Evolutionary conservation across 2,888 invertebrate species (phyloP).

Genomic region (Ochropleura leucogaster): DNA sequence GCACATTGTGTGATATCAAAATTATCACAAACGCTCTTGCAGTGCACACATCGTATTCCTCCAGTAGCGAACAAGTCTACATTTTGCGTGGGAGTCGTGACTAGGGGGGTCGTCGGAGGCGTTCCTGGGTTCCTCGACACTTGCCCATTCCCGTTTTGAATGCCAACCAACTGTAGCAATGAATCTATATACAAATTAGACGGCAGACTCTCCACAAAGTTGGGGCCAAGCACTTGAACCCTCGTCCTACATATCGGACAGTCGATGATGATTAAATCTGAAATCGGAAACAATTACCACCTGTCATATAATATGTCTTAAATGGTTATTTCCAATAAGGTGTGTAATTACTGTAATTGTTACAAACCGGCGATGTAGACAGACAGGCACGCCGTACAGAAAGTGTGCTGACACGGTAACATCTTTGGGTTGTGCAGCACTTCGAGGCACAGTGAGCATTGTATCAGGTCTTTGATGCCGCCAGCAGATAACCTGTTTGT

Average conservation of each 20-base stretch:
- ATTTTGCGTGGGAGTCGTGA: slow-evolving; percentile 68
- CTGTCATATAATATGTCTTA: slow-evolving; percentile 9
- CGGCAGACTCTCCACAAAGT: slow-evolving; percentile 91
- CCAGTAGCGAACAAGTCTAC: slow-evolving; percentile 82
- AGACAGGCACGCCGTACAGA: slow-evolving; percentile 91
- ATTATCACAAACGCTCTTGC: slow-evolving; percentile 81
- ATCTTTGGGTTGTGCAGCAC: slow-evolving; percentile 90
- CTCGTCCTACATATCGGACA: slow-evolving; percentile 92
- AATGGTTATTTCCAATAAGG: slow-evolving; percentile 30
- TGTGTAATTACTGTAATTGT: slow-evolving; percentile 30
- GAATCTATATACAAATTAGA: slow-evolving; percentile 93
- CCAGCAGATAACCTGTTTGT: slow-evolving; percentile 79
- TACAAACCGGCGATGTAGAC: slow-evolving; percentile 82
- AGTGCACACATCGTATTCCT: slow-evolving; percentile 78
- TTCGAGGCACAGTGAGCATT: slow-evolving; percentile 91
- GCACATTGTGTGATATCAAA: slow-evolving; percentile 83
- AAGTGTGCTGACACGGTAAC: slow-evolving; percentile 93
- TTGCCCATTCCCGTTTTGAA: slow-evolving; percentile 60
- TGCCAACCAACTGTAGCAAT: slow-evolving; percentile 88
- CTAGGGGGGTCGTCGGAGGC: slow-evolving; percentile 70
- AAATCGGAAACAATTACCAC: slow-evolving; percentile 56
- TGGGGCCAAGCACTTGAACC: slow-evolving; percentile 85
- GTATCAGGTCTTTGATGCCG: slow-evolving; percentile 91
- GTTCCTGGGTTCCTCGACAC: slow-evolving; percentile 63
- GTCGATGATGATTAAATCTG: slow-evolving; percentile 80